Evolutionary conservation across 2,797 vertebrate species (phyloP).

Genomic region (Sebastes kiyomatsui): DNA sequence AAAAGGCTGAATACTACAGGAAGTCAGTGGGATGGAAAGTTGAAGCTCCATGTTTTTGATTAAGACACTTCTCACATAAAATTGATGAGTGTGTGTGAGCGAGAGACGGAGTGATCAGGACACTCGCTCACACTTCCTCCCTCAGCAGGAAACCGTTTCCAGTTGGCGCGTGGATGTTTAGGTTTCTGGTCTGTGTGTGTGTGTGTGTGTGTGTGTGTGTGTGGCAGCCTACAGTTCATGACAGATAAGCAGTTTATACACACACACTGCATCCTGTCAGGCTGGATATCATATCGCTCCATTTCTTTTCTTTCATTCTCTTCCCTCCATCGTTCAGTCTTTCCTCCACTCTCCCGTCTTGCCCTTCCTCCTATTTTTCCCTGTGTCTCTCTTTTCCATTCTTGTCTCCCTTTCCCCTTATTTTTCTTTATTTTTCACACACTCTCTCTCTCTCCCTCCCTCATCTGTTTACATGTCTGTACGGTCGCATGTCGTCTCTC

Average conservation of each 20-base stretch:
- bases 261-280: conserved; percentile 14
- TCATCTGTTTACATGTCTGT: conserved; percentile 7
- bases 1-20: not conserved
- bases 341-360: not conserved
- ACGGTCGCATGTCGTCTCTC: not conserved
- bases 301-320: not conserved
- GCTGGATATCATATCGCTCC: not conserved
- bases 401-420: not conserved
- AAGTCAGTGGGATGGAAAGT: not conserved
- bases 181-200: not conserved
- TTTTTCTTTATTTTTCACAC: not conserved
- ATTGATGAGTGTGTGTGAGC: not conserved
- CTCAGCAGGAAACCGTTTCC: conserved; percentile 24
- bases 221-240: not conserved
- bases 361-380: not conserved
- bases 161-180: not conserved
- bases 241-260: conserved; percentile 20
- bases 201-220: not conserved
- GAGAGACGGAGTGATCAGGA: not conserved
- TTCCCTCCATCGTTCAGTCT: not conserved
- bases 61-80: not conserved
- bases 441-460: no score
- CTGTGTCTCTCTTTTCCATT: not conserved
- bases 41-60: not conserved
- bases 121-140: conserved; percentile 28